Evolutionary conservation across 2,888 invertebrate genomes (phyloP).

Genomic region (Xestia rhomboidea): DNA sequence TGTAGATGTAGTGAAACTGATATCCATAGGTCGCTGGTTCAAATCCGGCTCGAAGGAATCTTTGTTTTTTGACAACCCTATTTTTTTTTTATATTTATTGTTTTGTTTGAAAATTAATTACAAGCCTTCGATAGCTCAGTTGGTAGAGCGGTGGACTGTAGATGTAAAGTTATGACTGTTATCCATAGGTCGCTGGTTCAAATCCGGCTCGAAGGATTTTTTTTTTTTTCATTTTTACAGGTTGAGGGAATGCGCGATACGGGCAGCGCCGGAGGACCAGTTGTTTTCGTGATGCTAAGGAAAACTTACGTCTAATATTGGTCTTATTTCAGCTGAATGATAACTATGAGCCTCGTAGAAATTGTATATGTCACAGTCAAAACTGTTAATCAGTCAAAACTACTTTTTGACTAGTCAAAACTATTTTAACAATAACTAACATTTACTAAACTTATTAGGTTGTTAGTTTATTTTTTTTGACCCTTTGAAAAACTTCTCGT

Average conservation of each 20-base stretch:
- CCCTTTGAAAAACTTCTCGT: too few species aligned
- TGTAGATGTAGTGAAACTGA: constrained; percentile 80
- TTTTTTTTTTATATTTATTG: background rate
- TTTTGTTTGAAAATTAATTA: constrained; percentile 34
- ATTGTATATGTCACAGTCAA: too few species aligned
- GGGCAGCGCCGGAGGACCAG: too few species aligned
- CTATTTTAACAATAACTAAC: too few species aligned
- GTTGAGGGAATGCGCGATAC: background rate
- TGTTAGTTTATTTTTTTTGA: too few species aligned
- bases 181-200: constrained; percentile 92
- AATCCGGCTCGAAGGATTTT: constrained; percentile 91
- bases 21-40: constrained; percentile 92
- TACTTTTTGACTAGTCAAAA: too few species aligned
- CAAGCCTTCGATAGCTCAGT: constrained; percentile 89
- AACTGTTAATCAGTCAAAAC: too few species aligned
- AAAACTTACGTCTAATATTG: too few species aligned
- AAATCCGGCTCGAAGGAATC: constrained; percentile 90
- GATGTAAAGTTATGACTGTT: constrained; percentile 73
- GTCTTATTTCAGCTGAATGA: background rate
- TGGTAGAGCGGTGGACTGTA: constrained; percentile 91
- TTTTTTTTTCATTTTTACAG: constrained; percentile 50
- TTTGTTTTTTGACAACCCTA: background rate
- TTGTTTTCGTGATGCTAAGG: background rate
- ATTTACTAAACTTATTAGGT: too few species aligned
- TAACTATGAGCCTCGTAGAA: background rate